Evolutionary conservation across 2,113 vertebrate genomes (phyloP), one percentile per base, ranked within the genome.

Genomic region (Callorhinus ursinus): DNA sequence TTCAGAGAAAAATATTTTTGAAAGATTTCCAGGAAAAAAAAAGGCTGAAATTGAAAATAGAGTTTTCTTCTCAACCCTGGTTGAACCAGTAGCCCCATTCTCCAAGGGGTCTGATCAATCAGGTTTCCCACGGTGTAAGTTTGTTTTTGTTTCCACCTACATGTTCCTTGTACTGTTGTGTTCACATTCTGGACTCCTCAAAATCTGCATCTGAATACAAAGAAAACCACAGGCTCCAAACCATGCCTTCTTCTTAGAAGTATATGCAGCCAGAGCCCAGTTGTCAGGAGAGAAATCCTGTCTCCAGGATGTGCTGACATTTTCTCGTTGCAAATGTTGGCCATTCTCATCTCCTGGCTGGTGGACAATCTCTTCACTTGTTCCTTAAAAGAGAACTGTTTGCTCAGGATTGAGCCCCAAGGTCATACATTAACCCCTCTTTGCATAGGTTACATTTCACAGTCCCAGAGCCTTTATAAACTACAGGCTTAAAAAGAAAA

Each of bases 1-100:
- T 88, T 95, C 71, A 92, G 53, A 55, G 22, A 42, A 97, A 76
- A 86, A 88, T 11, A 85, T 85, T 93, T 92, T 69, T 93, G 82
- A 94, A 95, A 95, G 33, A 76, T 83, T 94, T 88, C 42, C 90
- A 93, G 16, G 16, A 26, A 72, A 88, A 59, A 36, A 39, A 55
- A 77, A 71, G 49, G 39, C 61, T 39, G 36, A 94, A 94, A 81
- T n/a, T 19, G 18, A 95, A 97, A 94, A 82, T 10, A 81, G 21
- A 63, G 13, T 83, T 74, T 91, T 91, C 55, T 93, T 85, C 63
- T 92, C 91, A 92, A 94, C 85, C 53, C 39, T 72, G 76, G 42
- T 15, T 69, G 51, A 93, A 92, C 11, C 21, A 31, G 55, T 87
- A 21, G 8, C 63, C 24, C 19, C 8, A 18, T 61, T 93, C 72